phyloP scores from a whole-genome alignment of 2,113 vertebrate species.

The Lontra canadensis region DNA sequence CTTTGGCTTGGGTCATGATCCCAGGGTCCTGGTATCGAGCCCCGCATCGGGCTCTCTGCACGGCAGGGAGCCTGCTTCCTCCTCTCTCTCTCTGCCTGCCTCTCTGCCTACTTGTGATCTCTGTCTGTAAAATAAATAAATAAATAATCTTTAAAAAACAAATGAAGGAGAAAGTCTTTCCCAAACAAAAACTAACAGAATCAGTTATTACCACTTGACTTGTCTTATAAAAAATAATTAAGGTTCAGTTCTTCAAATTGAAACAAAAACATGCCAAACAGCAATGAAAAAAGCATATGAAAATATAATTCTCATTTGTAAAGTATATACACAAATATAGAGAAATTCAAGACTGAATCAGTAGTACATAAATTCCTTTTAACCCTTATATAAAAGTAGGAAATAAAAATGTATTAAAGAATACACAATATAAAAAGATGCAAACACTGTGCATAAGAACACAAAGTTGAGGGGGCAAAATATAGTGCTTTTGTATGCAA shows the following conservation, averaged over 20 bases:
- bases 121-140: too few species aligned
- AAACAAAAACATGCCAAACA: not conserved
- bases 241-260: not conserved
- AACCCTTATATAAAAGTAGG: not conserved
- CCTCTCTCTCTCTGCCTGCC: too few species aligned
- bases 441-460: not conserved
- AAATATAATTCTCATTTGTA: not conserved
- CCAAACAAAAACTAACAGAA: not conserved
- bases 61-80: too few species aligned
- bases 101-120: too few species aligned
- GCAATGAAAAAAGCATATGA: not conserved
- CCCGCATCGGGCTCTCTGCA: too few species aligned
- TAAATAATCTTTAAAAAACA: not conserved
- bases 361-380: not conserved
- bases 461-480: not conserved
- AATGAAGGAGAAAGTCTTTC: not conserved
- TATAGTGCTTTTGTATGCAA: not conserved
- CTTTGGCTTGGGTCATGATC: too few species aligned
- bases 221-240: not conserved
- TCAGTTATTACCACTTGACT: not conserved
- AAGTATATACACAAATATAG: not conserved
- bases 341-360: not conserved
- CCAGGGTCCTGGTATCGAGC: too few species aligned
- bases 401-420: not conserved
- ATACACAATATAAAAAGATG: not conserved